Evolutionary conservation across 2,113 vertebrate genomes (phyloP).

Genomic region (Pterocles gutturalis): DNA sequence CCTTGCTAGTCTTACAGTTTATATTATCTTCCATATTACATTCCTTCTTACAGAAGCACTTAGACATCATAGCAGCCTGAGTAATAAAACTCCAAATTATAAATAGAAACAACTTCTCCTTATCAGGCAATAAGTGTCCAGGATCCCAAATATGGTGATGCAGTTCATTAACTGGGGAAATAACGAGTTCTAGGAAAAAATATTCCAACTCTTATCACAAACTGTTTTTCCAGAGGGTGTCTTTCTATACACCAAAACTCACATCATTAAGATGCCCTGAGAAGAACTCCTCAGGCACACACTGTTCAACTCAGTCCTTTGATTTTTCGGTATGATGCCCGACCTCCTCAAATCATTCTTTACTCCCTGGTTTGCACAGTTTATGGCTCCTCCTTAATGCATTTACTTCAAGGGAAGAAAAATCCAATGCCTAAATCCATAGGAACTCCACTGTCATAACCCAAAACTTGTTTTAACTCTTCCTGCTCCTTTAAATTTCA

Average conservation of each 20-base stretch:
- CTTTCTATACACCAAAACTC: neutral
- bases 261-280: neutral
- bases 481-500: neutral
- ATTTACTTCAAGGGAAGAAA: neutral
- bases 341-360: neutral
- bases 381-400: neutral
- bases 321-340: neutral
- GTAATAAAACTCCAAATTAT: neutral
- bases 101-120: slow-evolving; percentile 23
- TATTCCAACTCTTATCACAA: neutral
- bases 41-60: neutral
- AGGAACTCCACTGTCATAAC: neutral
- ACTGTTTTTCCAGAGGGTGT: neutral
- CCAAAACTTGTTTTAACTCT: neutral
- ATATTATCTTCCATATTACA: neutral
- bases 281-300: neutral
- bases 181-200: neutral
- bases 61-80: neutral
- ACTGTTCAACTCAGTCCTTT: neutral
- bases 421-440: neutral
- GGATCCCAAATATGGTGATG: slow-evolving; percentile 23
- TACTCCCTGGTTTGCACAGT: neutral
- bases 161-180: neutral
- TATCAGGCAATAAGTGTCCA: neutral
- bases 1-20: neutral